These are phyloP conservation scores for Melangyna quadrimaculata DNA, from an alignment of 2,888 invertebrate species.

Conservation along the genomic window DNA sequence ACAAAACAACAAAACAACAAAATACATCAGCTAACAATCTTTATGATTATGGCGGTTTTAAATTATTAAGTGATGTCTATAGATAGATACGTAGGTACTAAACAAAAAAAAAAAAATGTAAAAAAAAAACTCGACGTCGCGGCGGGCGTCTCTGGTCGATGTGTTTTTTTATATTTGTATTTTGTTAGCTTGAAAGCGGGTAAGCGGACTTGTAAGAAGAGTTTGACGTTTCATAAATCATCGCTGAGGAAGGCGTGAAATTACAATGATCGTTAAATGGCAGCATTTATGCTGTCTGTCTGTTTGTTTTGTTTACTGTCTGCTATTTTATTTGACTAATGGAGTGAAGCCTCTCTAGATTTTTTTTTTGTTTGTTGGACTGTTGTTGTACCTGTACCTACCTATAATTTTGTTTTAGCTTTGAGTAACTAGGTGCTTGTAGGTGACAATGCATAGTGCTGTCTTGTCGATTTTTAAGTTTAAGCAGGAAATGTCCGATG, in stretches of 20 bases:
- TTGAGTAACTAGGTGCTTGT: background rate
- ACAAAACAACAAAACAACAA: slow-evolving; percentile 52
- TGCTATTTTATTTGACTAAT: slow-evolving; percentile 69
- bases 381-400: background rate
- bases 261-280: slow-evolving; percentile 71
- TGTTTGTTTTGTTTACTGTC: slow-evolving; percentile 71
- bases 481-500: background rate
- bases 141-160: background rate
- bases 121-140: slow-evolving; percentile 24
- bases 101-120: background rate
- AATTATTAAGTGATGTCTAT: slow-evolving; percentile 58
- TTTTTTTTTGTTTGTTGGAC: background rate
- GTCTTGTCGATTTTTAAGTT: background rate
- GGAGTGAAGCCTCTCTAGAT: slow-evolving; percentile 33
- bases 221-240: slow-evolving; percentile 71
- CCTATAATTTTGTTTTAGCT: background rate
- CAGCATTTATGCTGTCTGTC: slow-evolving; percentile 71
- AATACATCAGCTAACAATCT: slow-evolving; percentile 59
- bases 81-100: background rate
- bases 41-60: slow-evolving; percentile 71
- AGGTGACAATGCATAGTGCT: slow-evolving; percentile 26
- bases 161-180: background rate
- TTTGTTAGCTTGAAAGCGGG: background rate
- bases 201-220: slow-evolving; percentile 39
- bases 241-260: slow-evolving; percentile 66